Evolutionary conservation across 2,113 vertebrate species (phyloP), one percentile per base, ranked within the genome.

Genomic region (Pygoscelis adeliae): DNA sequence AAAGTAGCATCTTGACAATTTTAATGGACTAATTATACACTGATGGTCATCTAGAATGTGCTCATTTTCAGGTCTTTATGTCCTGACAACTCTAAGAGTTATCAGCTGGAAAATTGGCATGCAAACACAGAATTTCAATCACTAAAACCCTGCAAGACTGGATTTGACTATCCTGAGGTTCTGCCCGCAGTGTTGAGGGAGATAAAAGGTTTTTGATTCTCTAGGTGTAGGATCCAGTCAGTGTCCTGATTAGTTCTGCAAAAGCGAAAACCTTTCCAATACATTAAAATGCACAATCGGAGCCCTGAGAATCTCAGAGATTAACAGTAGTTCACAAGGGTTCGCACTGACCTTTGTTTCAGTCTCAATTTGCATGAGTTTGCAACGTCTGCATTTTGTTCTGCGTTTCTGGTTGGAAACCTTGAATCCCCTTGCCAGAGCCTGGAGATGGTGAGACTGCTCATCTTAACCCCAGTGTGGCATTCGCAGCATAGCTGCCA

Each of bases 1-100:
- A 97, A 98, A 98, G 95, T 97, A 98, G 46, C 97, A 98, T 96
- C 84, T 97, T 98, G 97, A 98, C 96, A 98, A 92, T 98, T 97
- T 98, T 97, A 98, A 98, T 98, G 36, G 52, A 81, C 92, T 98
- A 96, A 98, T 98, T 98, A 98, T 95, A 80, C 93, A 97, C 93
- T 86, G 87, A 76, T 96, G 98, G 98, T 98, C 98, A 98, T 97
- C 96, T 93, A 97, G 95, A 97, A 97, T 95, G 95, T 90, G 56
- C 59, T 96, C 66, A 92, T 97, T 98, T 96, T 89, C 94, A 92
- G 83, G 78, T 96, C 78, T 80, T 97, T 97, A 92, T 97, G 93
- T 98, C 94, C 95, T 97, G 94, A 98, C 93, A 97, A 94, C 79
- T 94, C 72, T 93, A 96, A 95, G 93, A 93, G 86, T 97, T 96